These are phyloP conservation scores for Lochmaea capreae DNA, from an alignment of 2,888 invertebrate species.

Conservation along the genomic window DNA sequence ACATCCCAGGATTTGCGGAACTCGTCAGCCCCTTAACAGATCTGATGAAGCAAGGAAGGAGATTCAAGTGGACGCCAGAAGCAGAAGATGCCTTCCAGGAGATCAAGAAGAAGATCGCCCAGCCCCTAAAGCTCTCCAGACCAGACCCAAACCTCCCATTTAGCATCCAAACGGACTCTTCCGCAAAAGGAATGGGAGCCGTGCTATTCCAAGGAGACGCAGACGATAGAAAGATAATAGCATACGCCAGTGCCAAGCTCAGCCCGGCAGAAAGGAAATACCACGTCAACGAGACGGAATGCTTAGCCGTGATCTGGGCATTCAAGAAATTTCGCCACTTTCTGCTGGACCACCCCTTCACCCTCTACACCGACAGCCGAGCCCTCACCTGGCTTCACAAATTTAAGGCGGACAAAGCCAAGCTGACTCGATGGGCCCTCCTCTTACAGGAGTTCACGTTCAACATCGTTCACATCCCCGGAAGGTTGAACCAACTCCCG, in stretches of 20 bases:
- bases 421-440: conserved; percentile 42
- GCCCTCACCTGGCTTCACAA: conserved; percentile 44
- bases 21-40: conserved; percentile 48
- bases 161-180: not conserved
- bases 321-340: no score
- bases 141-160: no score
- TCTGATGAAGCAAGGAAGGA: conserved; percentile 21
- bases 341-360: conserved; percentile 48
- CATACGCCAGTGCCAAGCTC: conserved; percentile 45
- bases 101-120: conserved; percentile 36
- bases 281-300: conserved; percentile 52
- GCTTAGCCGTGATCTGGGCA: conserved; percentile 46
- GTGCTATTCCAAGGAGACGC: conserved; percentile 46
- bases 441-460: conserved; percentile 42
- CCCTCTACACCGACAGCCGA: conserved; percentile 46
- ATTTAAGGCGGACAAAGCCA: conserved; percentile 36
- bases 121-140: no score
- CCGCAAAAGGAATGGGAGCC: conserved; percentile 40
- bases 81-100: conserved; percentile 35
- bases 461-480: conserved; percentile 47
- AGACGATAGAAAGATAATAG: conserved; percentile 36
- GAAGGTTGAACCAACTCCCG: conserved; percentile 42
- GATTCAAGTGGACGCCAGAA: conserved; percentile 39
- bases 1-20: conserved; percentile 17
- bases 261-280: conserved; percentile 37